A percentile compares a stretch with the other conserved stretches of the same genome.
Conservation (phyloP, 2,797 vertebrate genomes). For the Sparus aurata region DNA sequence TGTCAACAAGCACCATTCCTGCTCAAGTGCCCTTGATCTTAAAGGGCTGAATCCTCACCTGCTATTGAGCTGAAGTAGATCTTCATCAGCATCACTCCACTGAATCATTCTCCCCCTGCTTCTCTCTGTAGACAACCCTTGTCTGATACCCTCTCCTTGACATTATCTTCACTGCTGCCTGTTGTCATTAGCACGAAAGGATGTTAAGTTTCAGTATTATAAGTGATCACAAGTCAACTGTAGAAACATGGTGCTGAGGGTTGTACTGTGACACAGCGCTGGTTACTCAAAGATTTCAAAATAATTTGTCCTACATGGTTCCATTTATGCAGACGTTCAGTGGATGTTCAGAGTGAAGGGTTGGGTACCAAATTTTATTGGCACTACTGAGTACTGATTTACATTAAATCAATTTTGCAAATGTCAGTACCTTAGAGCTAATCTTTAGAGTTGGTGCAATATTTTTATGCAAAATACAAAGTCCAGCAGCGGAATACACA, state of each 20-base stretch:
- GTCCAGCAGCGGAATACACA: too few relatives aligned
- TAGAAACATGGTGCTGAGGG: neutral
- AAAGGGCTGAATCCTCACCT: neutral
- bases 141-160: constrained; percentile 33
- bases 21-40: constrained; percentile 35
- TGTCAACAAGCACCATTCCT: constrained; percentile 6
- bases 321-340: neutral
- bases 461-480: too few relatives aligned
- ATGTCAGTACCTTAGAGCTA: too few relatives aligned
- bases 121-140: neutral
- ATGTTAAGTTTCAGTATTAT: neutral
- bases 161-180: neutral
- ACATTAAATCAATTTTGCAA: too few relatives aligned
- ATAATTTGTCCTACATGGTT: neutral
- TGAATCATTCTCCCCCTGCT: neutral
- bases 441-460: too few relatives aligned
- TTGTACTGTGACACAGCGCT: neutral
- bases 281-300: neutral
- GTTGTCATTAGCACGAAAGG: constrained; percentile 12
- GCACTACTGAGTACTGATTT: too few relatives aligned
- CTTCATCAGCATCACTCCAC: neutral
- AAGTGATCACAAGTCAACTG: neutral
- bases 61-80: constrained; percentile 19
- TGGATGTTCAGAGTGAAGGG: neutral
- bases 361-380: too few relatives aligned